Evolutionary conservation across 2,888 invertebrate genomes (phyloP).

Genomic region (Scaptomyza flava): DNA sequence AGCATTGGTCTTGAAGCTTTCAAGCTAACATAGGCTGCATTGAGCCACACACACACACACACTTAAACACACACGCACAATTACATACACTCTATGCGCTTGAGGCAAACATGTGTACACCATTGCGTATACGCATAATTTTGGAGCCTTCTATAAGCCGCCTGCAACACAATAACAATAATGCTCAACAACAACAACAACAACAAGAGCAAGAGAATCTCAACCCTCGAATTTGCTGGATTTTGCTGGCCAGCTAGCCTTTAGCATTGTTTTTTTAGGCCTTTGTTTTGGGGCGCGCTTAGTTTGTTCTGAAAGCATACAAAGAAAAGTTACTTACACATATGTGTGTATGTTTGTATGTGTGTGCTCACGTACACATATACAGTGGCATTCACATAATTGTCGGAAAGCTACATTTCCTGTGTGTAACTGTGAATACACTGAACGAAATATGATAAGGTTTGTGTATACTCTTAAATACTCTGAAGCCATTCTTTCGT

Average conservation of each 20-base stretch:
- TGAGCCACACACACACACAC: conserved; percentile 6
- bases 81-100: neutral
- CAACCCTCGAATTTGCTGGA: conserved; percentile 26
- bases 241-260: neutral
- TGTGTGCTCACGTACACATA: neutral
- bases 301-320: conserved; percentile 45
- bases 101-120: conserved; percentile 8
- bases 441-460: conserved; percentile 26
- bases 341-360: neutral
- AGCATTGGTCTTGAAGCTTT: conserved; percentile 22
- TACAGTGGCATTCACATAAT: conserved; percentile 40
- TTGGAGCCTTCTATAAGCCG: conserved; percentile 36
- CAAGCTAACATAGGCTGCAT: conserved; percentile 6
- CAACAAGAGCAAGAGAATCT: conserved; percentile 30
- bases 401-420: conserved; percentile 53
- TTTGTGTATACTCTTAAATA: too few species aligned
- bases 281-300: conserved; percentile 23
- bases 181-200: conserved; percentile 16
- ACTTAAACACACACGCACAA: neutral
- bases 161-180: conserved; percentile 38
- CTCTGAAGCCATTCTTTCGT: too few species aligned
- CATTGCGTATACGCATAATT: conserved; percentile 48
- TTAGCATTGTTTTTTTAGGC: conserved; percentile 4
- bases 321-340: conserved; percentile 8
- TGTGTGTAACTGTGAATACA: conserved; percentile 35